Base-by-base conservation (phyloP, 2,113 vertebrate genomes). In the Neofelis nebulosa region DNA sequence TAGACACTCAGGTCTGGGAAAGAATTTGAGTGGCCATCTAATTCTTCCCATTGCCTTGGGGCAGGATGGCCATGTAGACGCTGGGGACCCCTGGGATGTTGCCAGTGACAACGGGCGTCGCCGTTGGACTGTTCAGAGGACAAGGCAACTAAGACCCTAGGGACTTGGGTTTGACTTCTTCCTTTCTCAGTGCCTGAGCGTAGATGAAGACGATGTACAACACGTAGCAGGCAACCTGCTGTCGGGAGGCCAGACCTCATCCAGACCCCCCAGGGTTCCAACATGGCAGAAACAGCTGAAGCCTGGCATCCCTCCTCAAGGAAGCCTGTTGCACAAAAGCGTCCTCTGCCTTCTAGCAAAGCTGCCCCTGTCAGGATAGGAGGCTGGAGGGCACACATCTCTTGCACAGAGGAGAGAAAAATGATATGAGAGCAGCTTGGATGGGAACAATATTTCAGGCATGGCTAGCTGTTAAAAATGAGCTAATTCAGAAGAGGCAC, bases 381-480 rank as follows among this genome's bases (percentile, higher is more conserved):
- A 79, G 69, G 19, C 90, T 94, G 55, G 83, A 89, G 50, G 15
- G 50, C 71, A 91, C 88, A 69, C 88, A 4, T 74, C 66, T 92
- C 97, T 86, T 83, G 94, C 96, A 38, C 21, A 97, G 96, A 97
- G 96, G 94, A 78, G 45, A 98, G 94, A 96, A 89, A 97, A 69
- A 94, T 50, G 95, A 96, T 95, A 98, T 86, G 96, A 95, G 98
- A 98, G 96, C 97, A 98, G 98, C 98, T 98, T 98, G 98, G 98
- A 98, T 97, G 92, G 95, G 95, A 98, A 98, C 98, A 98, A 91
- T 98, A 97, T 98, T 99, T 98, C 98, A 99, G 98, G 98, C 98
- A 98, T 98, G 98, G 98, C 98, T 99, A 98, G 98, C 98, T 99
- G 98, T 99, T 99, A 98, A 99, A 99, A 99, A 99, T 98, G 98